Evolutionary conservation across 2,113 vertebrate species (phyloP).

Genomic region (Bos taurus): ARS-UCD2.0 NC_037348.1:63277501-63278000

Average conservation of each 20-base stretch:
- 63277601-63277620: not conserved
- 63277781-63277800: not conserved
- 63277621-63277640: not conserved
- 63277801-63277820: not conserved
- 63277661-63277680: not conserved
- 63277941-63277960: not conserved
- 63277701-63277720: not conserved
- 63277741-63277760: not conserved
- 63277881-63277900: not conserved
- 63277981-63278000: not conserved
- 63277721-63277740: rapidly evolving
- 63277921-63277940: not conserved
- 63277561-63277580: not conserved
- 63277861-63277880: not conserved
- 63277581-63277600: not conserved
- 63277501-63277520: not conserved
- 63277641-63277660: not conserved
- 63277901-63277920: not conserved
- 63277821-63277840: not conserved
- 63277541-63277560: not conserved
- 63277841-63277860: not conserved
- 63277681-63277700: not conserved
- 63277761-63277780: not conserved
- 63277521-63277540: not conserved
- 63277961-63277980: not conserved